Percentiles rank a stretch among this genome's conserved stretches.
These are phyloP conservation scores for Sebastes fasciatus DNA, from an alignment of 2,113 vertebrate genomes.

Conservation along the genomic window DNA sequence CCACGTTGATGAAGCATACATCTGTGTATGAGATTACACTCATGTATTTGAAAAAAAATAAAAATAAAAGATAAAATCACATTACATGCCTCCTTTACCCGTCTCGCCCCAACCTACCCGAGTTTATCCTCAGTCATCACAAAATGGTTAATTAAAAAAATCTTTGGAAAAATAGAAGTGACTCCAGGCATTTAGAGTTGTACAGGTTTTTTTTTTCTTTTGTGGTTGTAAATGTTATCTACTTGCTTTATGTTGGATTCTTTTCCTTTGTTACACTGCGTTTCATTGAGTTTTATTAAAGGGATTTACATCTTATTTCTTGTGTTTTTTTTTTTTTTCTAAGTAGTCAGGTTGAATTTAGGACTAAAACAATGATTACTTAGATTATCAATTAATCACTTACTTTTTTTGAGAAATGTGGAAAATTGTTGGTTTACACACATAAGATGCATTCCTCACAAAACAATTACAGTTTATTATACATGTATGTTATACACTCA, in stretches of 20 bases:
- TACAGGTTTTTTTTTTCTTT: conserved; percentile 85
- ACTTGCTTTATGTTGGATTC: conserved; percentile 84
- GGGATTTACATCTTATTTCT: conserved; percentile 84
- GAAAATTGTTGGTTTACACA: neutral
- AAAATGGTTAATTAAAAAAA: conserved; percentile 66
- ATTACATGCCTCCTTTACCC: conserved; percentile 65
- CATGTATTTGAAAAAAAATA: conserved; percentile 68
- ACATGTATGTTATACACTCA: too few species aligned
- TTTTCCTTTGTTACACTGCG: conserved; percentile 87
- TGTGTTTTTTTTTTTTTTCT: neutral
- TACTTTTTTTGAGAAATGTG: neutral
- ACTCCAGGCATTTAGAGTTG: conserved; percentile 86
- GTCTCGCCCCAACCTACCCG: conserved; percentile 20
- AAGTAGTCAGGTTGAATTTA: neutral
- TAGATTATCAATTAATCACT: neutral
- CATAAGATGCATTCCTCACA: too few species aligned
- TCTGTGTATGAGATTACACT: conserved; percentile 75
- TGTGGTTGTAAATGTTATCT: conserved; percentile 94
- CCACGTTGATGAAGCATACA: conserved; percentile 74
- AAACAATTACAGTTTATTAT: too few species aligned
- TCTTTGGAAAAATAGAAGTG: conserved; percentile 76
- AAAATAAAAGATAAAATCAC: conserved; percentile 59
- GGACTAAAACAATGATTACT: neutral
- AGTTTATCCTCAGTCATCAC: conserved; percentile 64
- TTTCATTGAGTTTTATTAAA: conserved; percentile 93